Base-by-base conservation (phyloP, 2,113 vertebrate species). In the Dromas ardeola region DNA sequence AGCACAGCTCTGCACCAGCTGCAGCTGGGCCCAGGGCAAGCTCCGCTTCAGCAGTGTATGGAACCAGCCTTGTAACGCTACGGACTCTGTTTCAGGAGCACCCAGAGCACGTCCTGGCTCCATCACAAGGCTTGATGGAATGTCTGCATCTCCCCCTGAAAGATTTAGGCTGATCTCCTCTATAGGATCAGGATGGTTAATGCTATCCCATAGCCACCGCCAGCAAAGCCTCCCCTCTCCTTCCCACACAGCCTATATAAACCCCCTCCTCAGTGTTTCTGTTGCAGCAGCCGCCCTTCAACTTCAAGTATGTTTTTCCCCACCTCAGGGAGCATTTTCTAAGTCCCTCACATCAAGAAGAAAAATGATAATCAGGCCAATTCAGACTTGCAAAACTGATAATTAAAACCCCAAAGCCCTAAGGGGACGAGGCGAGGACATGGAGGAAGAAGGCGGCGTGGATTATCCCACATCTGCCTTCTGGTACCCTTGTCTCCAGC, bases 31-130 rank as follows among this genome's bases (percentile, higher is more conserved):
- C 73, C 70, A 6, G 65, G 36, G 13, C 73, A 78, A n/a, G n/a
- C 32, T 61, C 38, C 0, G 1, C 76, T 47, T 5, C 50, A 58
- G 58, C 63, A 47, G 52, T 6, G 3, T 4, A 15, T 1, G 21
- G 58, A 81, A 56, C 0, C 0, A 38, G 15, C 0, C 61, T 10
- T 5, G 21, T 5, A n/a, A 20, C 0, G 1, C 0, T 83, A 50
- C 1, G 6, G 21, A 49, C 25, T 17, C 9, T 30, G 3, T 11
- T 38, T 26, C 53, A 23, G 73, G n/a, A 61, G 5, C 70, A 10
- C 52, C 34, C 85, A 9, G 61, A 13, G 11, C 61, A 5, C 0
- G 0, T 9, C 59, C 74, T 11, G 69, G 13, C 65, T 67, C 61
- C 49, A 3, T 6, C 62, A 12, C 43, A 23, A n/a, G 3, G 29